Percentiles rank a stretch among this genome's conserved stretches.
Conservation (phyloP, 2,888 invertebrate species). For the Pristionchus exspectatus region DNA sequence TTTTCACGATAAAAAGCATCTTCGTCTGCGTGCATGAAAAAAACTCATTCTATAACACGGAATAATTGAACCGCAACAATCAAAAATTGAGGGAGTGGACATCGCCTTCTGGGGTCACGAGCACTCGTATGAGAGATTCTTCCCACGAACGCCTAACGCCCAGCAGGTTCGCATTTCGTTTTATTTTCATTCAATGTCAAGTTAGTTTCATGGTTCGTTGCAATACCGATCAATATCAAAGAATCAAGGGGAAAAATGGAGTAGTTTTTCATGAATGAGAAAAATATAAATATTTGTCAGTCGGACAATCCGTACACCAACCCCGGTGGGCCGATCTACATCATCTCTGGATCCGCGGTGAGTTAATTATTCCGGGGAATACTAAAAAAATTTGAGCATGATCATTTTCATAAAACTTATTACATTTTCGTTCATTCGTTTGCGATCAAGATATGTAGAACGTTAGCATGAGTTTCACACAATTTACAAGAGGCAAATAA, state of each 20-base stretch:
- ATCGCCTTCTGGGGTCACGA: constrained; percentile 96
- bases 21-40: no score
- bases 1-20: no score
- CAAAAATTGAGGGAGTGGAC: constrained; percentile 86
- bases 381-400: no score
- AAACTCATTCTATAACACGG: no score
- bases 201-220: background rate
- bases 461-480: background rate
- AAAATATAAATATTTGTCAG: constrained; percentile 54
- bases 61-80: background rate
- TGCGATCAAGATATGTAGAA: background rate
- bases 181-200: no score
- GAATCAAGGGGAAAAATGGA: background rate
- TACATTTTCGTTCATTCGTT: background rate
- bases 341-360: constrained; percentile 89
- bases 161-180: background rate
- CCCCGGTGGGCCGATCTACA: constrained; percentile 91
- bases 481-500: background rate
- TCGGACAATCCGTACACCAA: constrained; percentile 85
- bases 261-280: background rate
- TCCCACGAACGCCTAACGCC: constrained; percentile 83
- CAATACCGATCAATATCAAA: background rate
- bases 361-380: no score
- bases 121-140: constrained; percentile 95
- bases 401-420: no score